Base-by-base conservation (phyloP, 2,888 invertebrate species). In the Alviniconcha strummeri region DNA sequence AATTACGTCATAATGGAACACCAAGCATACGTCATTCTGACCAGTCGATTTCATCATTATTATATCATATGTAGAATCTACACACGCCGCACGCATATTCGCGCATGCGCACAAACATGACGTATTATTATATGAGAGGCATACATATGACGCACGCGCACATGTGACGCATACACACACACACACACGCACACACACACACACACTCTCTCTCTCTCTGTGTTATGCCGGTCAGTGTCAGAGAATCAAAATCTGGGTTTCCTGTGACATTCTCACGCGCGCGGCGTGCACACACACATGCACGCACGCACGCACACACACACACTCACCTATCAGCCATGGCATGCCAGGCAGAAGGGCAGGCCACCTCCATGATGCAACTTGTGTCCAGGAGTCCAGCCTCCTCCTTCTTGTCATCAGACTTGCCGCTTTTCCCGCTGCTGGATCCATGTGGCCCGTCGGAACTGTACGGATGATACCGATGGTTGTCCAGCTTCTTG, bases 301-400 rank as follows among this genome's bases (percentile, higher is more conserved):
- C 72, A 72, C 72, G 4, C 72, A 72, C 72, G 4, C 72, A 72
- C 72, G 4, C 11, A 72, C 72, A 36, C 72, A 60, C 75, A 19
- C 75, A 6, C 75, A 13, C 55, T 0, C 15, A 79, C 79, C 60
- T 69, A 69, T 91, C 92, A 9, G 85, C 83, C 74, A 88, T 77
- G 7, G 88, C 82, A 84, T 92, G 92, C 91, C 91, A 91, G 69
- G 89, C 89, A 60, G 91, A 91, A 0, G 92, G 91, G 81, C 92
- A 92, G n/a, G 83, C 76, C n/a, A 84, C 60, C 69, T 80, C 86
- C 69, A 88, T 80, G 0, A 84, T 82, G 56, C 87, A 82, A n/a
- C 76, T 88, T 67, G 88, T 89, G 52, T 89, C 85, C 13, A 87
- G 75, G 55, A 85, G 72, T 15, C 84, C 80, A 19, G 83, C 80